Base-by-base conservation (phyloP, 2,797 vertebrate species). In the Crocodylus rhombifer region DNA sequence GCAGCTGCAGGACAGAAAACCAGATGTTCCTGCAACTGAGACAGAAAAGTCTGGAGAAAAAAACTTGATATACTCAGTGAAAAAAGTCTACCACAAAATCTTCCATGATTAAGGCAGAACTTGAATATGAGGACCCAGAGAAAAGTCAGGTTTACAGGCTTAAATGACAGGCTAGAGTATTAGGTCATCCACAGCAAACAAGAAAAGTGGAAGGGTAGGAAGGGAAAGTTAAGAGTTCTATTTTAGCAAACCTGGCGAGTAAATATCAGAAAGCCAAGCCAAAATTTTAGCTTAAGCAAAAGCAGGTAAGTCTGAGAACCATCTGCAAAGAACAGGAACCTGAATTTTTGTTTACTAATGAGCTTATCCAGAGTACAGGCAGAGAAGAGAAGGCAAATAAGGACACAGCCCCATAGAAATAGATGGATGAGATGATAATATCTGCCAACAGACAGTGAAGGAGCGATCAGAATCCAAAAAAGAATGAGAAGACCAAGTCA, bases 371-470 rank as follows among this genome's bases (percentile, higher is more conserved):
- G 51, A 82, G 71, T 51, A 63, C 1, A 13, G 4, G 10, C 25
- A 82, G 33, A 63, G 80, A 81, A 77, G 55, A 71, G 20, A 65
- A 2, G 4, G 36, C 14, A 33, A 76, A 11, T 28, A 60, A 5
- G 58, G 16, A 80, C 57, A 1, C 1, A 67, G 77, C 2, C 2
- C 42, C 2, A 63, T 14, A 14, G 33, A 56, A 33, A 1, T 75
- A 58, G 60, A 80, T 4, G 3, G 6, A 51, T 51, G 42, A 82
- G 5, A 63, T 25, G 18, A 76, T 15, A 3, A 7, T 4, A 10
- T 10, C 7, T 84, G 75, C 88, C 21, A 62, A 67, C 92, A 87
- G 90, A 26, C 75, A 63, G 30, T 14, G 21, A 92, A 74, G 33
- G 20, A 1, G 3, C 7, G 14, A 67, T 55, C 25, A 36, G 51